These are phyloP conservation scores for Synaphobranchus kaupii DNA, from an alignment of 2,797 vertebrate genomes.

Conservation along the genomic window DNA sequence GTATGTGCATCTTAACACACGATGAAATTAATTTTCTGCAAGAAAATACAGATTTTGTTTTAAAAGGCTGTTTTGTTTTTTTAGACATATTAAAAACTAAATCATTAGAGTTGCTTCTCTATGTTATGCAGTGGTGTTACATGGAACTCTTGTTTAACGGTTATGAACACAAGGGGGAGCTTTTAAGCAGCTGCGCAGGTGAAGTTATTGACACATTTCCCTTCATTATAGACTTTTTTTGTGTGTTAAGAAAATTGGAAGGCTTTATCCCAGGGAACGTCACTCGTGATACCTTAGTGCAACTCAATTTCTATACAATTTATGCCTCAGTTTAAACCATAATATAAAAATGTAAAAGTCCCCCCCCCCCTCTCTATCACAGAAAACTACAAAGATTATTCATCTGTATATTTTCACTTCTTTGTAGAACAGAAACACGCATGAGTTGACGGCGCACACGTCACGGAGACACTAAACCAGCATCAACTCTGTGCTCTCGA, in stretches of 20 bases:
- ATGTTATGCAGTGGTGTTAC: background rate
- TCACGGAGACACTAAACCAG: background rate
- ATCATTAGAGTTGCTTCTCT: background rate
- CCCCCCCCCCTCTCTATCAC: too few relatives aligned
- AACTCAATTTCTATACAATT: background rate
- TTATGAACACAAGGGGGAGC: slow-evolving; percentile 30
- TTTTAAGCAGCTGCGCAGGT: background rate
- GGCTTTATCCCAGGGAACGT: background rate
- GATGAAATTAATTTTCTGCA: background rate
- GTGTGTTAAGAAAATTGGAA: too few relatives aligned
- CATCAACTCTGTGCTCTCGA: background rate
- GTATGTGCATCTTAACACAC: background rate
- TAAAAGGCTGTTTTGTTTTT: background rate
- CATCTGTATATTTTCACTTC: too few relatives aligned
- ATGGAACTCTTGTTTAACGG: background rate
- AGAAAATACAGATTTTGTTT: background rate
- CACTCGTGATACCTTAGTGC: background rate
- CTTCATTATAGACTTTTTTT: background rate
- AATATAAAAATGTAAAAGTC: background rate
- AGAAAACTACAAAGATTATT: background rate
- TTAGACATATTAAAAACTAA: background rate
- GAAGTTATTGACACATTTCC: background rate
- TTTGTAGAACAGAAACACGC: background rate
- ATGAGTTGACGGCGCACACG: background rate
- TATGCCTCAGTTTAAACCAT: background rate